phyloP scores from a whole-genome alignment of 2,888 invertebrate species.

The Leistus spinibarbis region DNA sequence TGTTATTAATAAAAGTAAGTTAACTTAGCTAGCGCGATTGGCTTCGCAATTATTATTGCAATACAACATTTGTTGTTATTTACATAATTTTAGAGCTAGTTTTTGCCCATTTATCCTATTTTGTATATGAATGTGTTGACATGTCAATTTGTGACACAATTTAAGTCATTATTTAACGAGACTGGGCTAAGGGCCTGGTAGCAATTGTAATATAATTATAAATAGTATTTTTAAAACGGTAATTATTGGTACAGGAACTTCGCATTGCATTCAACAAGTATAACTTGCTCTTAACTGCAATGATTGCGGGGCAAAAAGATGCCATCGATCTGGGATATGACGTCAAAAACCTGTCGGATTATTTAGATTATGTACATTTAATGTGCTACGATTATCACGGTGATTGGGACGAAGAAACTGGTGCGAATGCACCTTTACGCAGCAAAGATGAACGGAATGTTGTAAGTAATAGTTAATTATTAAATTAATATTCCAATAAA shows the following conservation, averaged over 20 bases:
- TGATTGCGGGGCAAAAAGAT: slow-evolving; percentile 77
- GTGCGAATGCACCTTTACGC: slow-evolving; percentile 78
- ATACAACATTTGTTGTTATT: no score
- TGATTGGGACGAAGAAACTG: slow-evolving; percentile 76
- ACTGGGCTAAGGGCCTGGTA: no score
- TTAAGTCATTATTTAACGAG: no score
- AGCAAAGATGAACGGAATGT: slow-evolving; percentile 67
- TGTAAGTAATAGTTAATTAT: slow-evolving; percentile 68
- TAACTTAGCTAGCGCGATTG: no score
- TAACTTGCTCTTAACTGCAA: slow-evolving; percentile 77
- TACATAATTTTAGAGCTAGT: no score
- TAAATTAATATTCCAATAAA: no score
- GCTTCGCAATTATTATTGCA: no score
- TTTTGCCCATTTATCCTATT: no score
- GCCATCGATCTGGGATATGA: slow-evolving; percentile 81
- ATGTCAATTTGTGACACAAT: no score
- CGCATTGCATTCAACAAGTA: slow-evolving; percentile 71
- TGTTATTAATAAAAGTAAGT: slow-evolving; percentile 72
- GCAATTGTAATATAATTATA: no score
- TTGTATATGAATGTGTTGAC: no score
- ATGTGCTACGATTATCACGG: slow-evolving; percentile 93
- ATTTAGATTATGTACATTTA: slow-evolving; percentile 76
- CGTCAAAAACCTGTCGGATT: slow-evolving; percentile 69
- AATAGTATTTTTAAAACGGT: background rate
- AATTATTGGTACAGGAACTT: slow-evolving; percentile 65